phyloP scores from a whole-genome alignment of 2,113 vertebrate species.

The Jacana jacana region DNA sequence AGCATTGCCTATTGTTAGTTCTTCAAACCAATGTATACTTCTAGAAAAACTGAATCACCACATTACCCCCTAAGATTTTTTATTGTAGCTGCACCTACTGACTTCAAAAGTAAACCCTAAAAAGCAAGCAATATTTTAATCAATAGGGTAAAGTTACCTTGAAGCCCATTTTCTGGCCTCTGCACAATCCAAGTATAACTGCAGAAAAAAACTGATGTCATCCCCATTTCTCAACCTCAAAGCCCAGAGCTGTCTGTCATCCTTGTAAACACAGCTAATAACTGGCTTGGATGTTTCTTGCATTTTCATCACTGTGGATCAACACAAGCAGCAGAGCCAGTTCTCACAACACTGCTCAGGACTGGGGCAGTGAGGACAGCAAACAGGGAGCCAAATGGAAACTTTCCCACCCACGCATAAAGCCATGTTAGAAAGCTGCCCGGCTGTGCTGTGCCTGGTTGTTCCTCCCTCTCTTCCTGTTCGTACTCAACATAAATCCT shows the following conservation, averaged over 20 bases:
- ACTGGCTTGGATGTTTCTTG: neutral
- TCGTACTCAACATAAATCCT: neutral
- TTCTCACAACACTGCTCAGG: neutral
- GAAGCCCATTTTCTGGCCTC: neutral
- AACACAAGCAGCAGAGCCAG: neutral
- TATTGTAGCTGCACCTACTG: neutral
- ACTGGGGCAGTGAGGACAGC: neutral
- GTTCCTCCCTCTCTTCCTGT: neutral
- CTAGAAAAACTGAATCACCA: neutral
- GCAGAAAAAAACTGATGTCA: neutral
- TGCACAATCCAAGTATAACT: neutral
- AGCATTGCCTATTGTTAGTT: neutral
- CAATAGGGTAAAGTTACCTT: neutral
- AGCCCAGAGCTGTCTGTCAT: neutral
- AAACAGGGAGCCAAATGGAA: fast-evolving
- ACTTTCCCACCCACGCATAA: neutral
- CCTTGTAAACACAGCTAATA: neutral
- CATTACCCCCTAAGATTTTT: neutral
- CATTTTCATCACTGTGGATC: neutral
- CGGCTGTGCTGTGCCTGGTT: neutral
- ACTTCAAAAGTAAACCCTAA: neutral
- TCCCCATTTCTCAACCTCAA: neutral
- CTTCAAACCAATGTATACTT: neutral
- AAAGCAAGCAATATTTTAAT: neutral
- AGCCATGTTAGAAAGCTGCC: neutral